Evolutionary conservation across 30 jellyfish, hydroid and myxozoan species (phyloP).

Genomic region (Aurelia aurita): DNA sequence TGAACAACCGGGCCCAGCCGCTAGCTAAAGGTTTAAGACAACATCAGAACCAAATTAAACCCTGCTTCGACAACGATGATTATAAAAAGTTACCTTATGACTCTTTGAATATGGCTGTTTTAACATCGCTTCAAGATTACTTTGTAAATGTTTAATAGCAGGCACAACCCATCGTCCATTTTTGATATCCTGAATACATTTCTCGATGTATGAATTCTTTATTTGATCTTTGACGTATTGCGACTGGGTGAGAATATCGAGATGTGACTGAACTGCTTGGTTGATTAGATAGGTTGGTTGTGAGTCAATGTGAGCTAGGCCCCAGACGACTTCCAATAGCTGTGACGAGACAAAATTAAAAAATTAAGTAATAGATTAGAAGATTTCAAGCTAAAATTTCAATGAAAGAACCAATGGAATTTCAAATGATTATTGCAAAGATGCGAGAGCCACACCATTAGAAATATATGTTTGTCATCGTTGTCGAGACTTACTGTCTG

Average conservation of each 20-base stretch:
- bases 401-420: no score
- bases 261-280: slow-evolving; percentile 96
- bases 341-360: not conserved
- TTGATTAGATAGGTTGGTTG: slow-evolving; percentile 80
- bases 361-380: no score
- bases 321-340: slow-evolving; percentile 89
- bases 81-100: slow-evolving; percentile 62
- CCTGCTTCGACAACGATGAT: not conserved
- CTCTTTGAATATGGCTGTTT: slow-evolving; percentile 81
- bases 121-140: slow-evolving; percentile 80
- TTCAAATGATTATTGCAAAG: no score
- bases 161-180: slow-evolving; percentile 91
- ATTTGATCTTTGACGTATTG: slow-evolving; percentile 62
- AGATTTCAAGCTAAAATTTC: no score
- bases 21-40: no score
- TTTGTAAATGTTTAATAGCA: slow-evolving; percentile 88
- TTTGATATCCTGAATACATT: slow-evolving; percentile 88
- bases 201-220: slow-evolving; percentile 75
- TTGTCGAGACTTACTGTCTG: no score
- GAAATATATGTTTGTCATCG: no score
- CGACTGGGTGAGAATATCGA: slow-evolving; percentile 92
- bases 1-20: no score
- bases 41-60: not conserved
- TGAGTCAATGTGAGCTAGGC: slow-evolving; percentile 49
- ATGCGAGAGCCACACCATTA: no score